Percentiles rank a stretch among this genome's conserved stretches.
phyloP scores from a whole-genome alignment of 1,140 invertebrate species.

The Paraescarpia echinospica region DNA sequence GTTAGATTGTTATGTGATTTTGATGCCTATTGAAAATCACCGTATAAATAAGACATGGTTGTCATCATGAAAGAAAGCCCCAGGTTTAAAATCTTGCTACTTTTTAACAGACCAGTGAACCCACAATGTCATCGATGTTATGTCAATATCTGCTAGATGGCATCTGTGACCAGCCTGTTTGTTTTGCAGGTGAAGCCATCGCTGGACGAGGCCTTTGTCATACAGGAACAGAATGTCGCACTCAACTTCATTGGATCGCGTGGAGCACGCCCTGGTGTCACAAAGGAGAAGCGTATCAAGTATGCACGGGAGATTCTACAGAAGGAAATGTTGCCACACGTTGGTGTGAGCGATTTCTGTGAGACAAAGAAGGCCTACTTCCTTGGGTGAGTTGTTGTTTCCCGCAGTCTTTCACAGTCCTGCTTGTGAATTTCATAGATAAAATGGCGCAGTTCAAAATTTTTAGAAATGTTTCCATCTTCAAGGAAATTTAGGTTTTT shows the following conservation, averaged over 20 bases:
- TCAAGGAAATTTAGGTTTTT: too few relatives aligned
- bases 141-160: not conserved
- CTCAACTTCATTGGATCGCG: constrained; percentile 96
- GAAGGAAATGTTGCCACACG: constrained; percentile 99
- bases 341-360: constrained; percentile 97
- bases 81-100: not conserved
- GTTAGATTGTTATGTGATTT: too few relatives aligned
- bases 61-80: too few relatives aligned
- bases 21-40: too few relatives aligned
- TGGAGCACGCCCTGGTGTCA: constrained; percentile 94
- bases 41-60: too few relatives aligned
- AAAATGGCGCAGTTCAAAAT: not conserved
- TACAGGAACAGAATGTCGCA: constrained; percentile 98
- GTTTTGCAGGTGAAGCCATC: constrained; percentile 79
- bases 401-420: too few relatives aligned
- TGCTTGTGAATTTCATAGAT: not conserved
- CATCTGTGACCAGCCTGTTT: not conserved
- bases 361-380: constrained; percentile 99
- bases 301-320: constrained; percentile 98
- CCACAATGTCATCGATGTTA: not conserved
- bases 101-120: not conserved
- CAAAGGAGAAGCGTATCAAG: constrained; percentile 97
- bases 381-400: constrained; percentile 68
- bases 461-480: constrained; percentile 11
- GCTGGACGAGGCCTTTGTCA: constrained; percentile 98